Conservation (phyloP, 2,888 invertebrate genomes). For the Acanthosepion lycidas region DNA sequence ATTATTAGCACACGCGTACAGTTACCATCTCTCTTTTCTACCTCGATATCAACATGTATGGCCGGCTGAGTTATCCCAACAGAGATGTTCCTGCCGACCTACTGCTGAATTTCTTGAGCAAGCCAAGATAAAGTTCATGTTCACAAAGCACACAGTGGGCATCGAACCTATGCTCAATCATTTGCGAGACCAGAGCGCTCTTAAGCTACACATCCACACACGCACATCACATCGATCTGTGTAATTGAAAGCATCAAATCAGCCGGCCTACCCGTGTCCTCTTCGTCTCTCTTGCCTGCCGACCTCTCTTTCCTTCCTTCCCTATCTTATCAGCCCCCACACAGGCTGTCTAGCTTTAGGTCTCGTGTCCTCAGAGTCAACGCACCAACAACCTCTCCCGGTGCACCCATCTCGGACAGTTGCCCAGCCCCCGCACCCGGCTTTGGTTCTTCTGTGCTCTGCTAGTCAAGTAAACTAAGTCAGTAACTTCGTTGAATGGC, state of each 20-base stretch:
- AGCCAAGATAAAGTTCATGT: not conserved
- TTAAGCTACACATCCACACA: not conserved
- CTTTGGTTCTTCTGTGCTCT: not conserved
- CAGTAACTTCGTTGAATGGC: not conserved
- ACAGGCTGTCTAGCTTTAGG: constrained; percentile 33
- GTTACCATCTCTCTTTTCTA: not conserved
- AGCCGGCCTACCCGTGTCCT: not conserved
- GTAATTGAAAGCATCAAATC: not conserved
- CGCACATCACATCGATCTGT: not conserved
- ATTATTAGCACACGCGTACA: too few species aligned
- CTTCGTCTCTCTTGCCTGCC: not conserved
- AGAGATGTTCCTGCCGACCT: not conserved
- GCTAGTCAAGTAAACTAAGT: constrained; percentile 33
- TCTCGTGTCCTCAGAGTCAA: constrained; percentile 21
- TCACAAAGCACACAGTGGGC: not conserved
- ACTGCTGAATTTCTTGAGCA: not conserved
- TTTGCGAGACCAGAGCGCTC: not conserved
- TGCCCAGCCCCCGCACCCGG: not conserved
- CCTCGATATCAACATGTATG: not conserved
- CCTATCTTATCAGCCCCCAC: constrained; percentile 11
- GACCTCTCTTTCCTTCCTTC: not conserved
- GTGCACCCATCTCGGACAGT: constrained; percentile 33
- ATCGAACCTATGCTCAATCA: constrained; percentile 1
- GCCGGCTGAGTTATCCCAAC: not conserved
- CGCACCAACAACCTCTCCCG: not conserved